Evolutionary conservation across 2,888 invertebrate genomes (phyloP).

Genomic region (Mycalesis mineus): DNA sequence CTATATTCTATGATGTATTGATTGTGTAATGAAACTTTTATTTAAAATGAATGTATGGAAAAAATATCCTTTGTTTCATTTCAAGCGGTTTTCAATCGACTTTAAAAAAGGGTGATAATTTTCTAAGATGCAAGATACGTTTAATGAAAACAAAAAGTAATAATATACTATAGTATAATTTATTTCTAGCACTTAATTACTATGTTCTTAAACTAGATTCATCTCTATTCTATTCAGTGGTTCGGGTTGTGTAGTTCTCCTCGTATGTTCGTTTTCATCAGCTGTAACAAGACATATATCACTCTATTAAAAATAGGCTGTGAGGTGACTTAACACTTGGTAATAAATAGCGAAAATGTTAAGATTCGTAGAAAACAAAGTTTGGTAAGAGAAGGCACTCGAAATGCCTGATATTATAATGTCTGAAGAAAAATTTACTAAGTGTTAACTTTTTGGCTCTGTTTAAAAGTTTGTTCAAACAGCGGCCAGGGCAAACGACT

Average conservation of each 20-base stretch:
- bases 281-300: constrained; percentile 47
- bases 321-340: too few relatives aligned
- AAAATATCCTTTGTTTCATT: constrained; percentile 8
- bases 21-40: constrained; percentile 24
- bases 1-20: constrained; percentile 11
- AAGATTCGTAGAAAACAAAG: too few relatives aligned
- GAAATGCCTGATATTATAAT: too few relatives aligned
- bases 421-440: too few relatives aligned
- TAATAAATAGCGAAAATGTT: too few relatives aligned
- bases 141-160: background rate
- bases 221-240: constrained; percentile 20
- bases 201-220: background rate
- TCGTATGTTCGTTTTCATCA: constrained; percentile 67
- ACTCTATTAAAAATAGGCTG: too few relatives aligned
- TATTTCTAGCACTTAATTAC: background rate
- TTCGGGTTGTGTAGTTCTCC: constrained; percentile 59
- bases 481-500: too few relatives aligned
- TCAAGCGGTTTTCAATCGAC: too few relatives aligned
- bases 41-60: constrained; percentile 22
- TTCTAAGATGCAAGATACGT: background rate
- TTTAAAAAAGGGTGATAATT: background rate
- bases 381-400: too few relatives aligned
- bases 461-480: too few relatives aligned
- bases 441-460: too few relatives aligned
- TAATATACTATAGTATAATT: background rate